phyloP scores from a whole-genome alignment of 2,888 invertebrate species.

The Dilophus febrilis region DNA sequence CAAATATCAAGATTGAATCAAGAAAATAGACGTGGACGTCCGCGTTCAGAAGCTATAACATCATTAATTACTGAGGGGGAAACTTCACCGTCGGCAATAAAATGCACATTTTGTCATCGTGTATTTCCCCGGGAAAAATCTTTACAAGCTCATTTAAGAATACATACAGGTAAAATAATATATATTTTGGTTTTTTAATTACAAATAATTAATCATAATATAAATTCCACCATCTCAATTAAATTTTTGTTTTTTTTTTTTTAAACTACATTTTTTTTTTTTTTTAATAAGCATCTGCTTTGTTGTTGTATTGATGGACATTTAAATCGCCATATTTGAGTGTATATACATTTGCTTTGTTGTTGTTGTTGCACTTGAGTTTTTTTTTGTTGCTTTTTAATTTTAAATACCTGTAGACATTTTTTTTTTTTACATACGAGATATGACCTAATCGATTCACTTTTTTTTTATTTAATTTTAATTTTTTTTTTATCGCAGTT shows the following conservation, averaged over 20 bases:
- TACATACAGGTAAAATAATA: constrained; percentile 38
- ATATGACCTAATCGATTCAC: no score
- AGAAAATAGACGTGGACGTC: constrained; percentile 43
- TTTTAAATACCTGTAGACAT: no score
- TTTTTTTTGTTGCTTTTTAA: not conserved
- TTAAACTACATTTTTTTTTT: no score
- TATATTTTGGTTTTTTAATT: not conserved
- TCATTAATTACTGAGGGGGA: constrained; percentile 51
- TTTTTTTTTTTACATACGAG: no score
- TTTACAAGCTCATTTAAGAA: constrained; percentile 47
- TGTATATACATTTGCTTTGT: not conserved
- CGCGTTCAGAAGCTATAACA: constrained; percentile 50
- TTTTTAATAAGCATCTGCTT: no score
- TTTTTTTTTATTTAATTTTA: no score
- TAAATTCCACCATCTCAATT: no score
- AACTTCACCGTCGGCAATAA: constrained; percentile 48
- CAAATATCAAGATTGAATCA: constrained; percentile 9
- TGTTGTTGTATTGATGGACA: no score
- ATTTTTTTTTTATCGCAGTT: no score
- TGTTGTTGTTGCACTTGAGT: not conserved
- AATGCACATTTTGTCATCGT: constrained; percentile 50
- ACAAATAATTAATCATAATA: not conserved
- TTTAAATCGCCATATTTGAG: constrained; percentile 3
- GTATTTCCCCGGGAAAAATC: constrained; percentile 63
- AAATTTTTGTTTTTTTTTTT: no score